Base-by-base conservation (phyloP, 1,140 invertebrate species). In the Ceratoteleas bidentatus region DNA sequence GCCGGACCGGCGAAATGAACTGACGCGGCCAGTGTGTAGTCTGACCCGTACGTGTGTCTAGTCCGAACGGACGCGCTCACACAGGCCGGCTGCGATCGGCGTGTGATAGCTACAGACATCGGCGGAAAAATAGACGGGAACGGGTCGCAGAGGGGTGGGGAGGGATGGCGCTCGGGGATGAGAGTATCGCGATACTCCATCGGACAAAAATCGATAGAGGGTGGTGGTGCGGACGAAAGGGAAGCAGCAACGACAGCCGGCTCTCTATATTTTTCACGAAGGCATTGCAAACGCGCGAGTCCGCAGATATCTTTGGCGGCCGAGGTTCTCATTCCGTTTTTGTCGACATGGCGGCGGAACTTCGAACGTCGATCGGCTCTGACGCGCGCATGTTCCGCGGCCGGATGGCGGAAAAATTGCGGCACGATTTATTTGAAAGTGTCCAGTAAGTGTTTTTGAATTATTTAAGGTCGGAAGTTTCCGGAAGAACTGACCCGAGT, bases 201-300 rank as follows among this genome's bases (percentile, higher is more conserved):
- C 84, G 88, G 88, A 72, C 85, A 88, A 88, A 90, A 90, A 90
- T 90, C 89, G 89, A 90, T 90, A 90, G 87, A 88, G 84, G 86
- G 86, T 84, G 74, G 84, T 73, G 66, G 36, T 70, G 58, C 52
- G 64, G 40, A 24, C 65, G 62, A 62, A 40, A 81, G 60, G 77
- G 64, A 40, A 53, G 66, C n/a, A 24, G n/a, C 15, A 78, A 83
- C 84, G 80, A 84, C n/a, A 15, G 72, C 10, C 43, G 64, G 16
- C 57, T 80, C 56, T 84, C 79, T 87, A 82, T 87, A 89, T 89
- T 89, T 89, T 89, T 88, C 87, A 85, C 81, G 83, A 88, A 86
- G 85, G 84, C 84, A 88, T 86, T 86, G 83, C 84, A 84, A 85
- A 88, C 85, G 85, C 78, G 78, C 83, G 78, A 78, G 77, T 64